Conservation (phyloP, 2,113 vertebrate genomes). For the Edolisoma coerulescens region DNA sequence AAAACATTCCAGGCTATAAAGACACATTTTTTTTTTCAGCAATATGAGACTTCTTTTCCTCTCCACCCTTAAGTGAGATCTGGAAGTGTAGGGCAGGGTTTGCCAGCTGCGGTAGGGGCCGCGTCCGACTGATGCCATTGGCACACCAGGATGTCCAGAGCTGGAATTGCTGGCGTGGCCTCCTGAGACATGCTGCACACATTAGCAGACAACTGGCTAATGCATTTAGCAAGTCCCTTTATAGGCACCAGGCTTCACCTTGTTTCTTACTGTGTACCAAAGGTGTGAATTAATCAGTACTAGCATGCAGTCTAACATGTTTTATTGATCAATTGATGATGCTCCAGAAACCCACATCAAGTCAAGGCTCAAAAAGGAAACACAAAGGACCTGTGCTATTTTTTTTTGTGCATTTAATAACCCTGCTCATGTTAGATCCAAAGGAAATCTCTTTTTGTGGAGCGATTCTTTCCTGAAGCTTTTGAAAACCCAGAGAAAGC, state of each 20-base stretch:
- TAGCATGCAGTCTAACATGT: slow-evolving; percentile 53
- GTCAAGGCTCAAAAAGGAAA: slow-evolving; percentile 26
- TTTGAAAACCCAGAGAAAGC: slow-evolving; percentile 16
- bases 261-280: slow-evolving; percentile 28
- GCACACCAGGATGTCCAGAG: neutral
- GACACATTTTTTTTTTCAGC: neutral
- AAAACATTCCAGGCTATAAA: neutral
- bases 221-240: slow-evolving; percentile 56
- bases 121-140: neutral
- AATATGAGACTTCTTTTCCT: neutral
- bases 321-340: slow-evolving; percentile 62
- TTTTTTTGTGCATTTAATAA: slow-evolving; percentile 34
- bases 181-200: neutral
- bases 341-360: slow-evolving; percentile 56
- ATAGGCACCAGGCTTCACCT: slow-evolving; percentile 48
- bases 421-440: neutral
- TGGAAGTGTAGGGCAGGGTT: neutral
- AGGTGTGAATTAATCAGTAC: slow-evolving; percentile 61
- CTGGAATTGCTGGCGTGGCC: neutral
- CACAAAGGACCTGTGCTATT: slow-evolving; percentile 22
- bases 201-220: slow-evolving; percentile 20
- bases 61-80: neutral
- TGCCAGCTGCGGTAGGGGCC: neutral
- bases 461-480: neutral
- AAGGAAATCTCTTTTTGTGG: neutral